Base-by-base conservation (phyloP, 2,888 invertebrate species). In the Rosalia funebris region DNA sequence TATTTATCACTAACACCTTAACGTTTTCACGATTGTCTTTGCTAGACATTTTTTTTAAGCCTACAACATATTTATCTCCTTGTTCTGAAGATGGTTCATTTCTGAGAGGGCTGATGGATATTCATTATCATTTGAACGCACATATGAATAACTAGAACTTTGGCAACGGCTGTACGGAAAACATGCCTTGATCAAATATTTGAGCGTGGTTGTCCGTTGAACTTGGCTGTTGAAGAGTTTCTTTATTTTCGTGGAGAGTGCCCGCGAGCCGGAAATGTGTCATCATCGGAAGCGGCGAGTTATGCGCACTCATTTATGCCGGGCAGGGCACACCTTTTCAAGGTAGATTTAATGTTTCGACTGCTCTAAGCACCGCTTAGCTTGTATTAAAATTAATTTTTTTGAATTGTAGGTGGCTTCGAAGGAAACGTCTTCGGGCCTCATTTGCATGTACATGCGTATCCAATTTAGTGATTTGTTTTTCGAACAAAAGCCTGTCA, bases 311-410 rank as follows among this genome's bases (percentile, higher is more conserved):
- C 52, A 41, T 63, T 66, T 62, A 61, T 61, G 58, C 54, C 55
- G 25, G 20, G 17, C 42, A 56, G 53, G 65, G 50, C 65, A 67
- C 67, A 65, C 65, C 65, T 65, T 67, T 63, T 60, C 55, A 47
- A 59, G 44, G 63, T 67, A 65, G 32, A 62, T 61, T 56, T 63
- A 67, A 67, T 65, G 63, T 62, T 57, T 37, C 60, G 34, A 53
- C 41, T 25, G 52, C 42, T 39, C 17, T n/a, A n/a, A 15, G 50
- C 50, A 14, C 14, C 31, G 42, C 39, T 50, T 20, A 25, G 25
- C 50, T 50, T 14, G 52, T 42, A 53, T 53, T 41, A 53, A 53
- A 53, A 42, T 53, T 53, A 41, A 50, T 50, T 53, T 53, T 44
- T 53, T 53, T 42, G 25, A 42, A 41, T 42, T 53, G 52, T 53